These are phyloP conservation scores for Ammodytes dubius DNA, from an alignment of 2,113 vertebrate genomes.

Conservation along the genomic window DNA sequence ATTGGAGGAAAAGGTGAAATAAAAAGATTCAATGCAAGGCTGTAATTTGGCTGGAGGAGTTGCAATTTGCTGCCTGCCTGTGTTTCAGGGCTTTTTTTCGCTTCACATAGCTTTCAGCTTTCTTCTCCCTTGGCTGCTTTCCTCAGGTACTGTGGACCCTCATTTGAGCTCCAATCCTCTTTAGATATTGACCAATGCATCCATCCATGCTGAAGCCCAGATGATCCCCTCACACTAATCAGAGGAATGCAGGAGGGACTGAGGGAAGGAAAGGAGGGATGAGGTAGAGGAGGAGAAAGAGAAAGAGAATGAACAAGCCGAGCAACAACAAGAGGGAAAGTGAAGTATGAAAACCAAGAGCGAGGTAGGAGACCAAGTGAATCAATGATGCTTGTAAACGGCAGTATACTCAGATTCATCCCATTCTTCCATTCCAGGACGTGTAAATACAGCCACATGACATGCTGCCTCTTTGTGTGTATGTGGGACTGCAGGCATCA, in stretches of 20 bases:
- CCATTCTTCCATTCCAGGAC: constrained; percentile 62
- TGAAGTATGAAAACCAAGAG: constrained; percentile 44
- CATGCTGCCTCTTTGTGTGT: constrained; percentile 50
- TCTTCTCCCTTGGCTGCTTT: constrained; percentile 56
- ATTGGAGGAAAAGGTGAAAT: constrained; percentile 14
- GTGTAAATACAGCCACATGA: constrained; percentile 37
- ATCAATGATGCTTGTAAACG: constrained; percentile 55
- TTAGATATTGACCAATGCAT: constrained; percentile 74
- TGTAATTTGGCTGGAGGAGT: constrained; percentile 59
- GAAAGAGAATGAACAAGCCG: not conserved
- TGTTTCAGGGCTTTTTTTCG: constrained; percentile 47
- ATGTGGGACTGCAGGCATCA: constrained; percentile 53
- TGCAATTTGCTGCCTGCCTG: constrained; percentile 46
- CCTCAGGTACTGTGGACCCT: constrained; percentile 59
- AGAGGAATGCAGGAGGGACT: constrained; percentile 15
- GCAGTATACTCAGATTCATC: constrained; percentile 57
- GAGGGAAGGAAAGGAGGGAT: constrained; percentile 6
- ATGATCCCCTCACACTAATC: constrained; percentile 69
- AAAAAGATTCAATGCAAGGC: constrained; percentile 48
- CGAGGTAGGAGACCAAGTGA: constrained; percentile 26
- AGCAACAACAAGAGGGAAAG: constrained; percentile 43
- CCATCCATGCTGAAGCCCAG: constrained; percentile 64
- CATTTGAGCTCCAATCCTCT: constrained; percentile 68
- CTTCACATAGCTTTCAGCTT: constrained; percentile 53
- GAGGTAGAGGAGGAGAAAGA: not conserved